Conservation (phyloP, 2,113 vertebrate species). For the Nansenia antarctica region DNA sequence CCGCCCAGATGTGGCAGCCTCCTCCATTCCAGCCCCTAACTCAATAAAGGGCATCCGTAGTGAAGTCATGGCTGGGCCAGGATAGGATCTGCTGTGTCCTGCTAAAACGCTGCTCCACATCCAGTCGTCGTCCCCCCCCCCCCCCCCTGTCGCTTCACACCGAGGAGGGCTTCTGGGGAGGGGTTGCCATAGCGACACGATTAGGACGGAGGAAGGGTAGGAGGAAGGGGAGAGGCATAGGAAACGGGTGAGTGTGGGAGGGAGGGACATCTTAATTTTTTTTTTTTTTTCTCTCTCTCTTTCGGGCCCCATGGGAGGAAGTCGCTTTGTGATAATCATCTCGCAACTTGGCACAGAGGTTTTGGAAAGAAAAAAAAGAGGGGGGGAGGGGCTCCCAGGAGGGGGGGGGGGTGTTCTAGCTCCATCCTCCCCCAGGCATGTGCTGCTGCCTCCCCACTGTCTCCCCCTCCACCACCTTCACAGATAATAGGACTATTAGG, state of each 20-base stretch:
- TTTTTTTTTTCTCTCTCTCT: too few relatives aligned
- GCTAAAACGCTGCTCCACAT: background rate
- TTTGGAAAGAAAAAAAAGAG: background rate
- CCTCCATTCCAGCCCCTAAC: conserved; percentile 18
- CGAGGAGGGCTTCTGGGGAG: conserved; percentile 12
- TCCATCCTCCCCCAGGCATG: background rate
- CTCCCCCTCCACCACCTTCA: background rate
- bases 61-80: background rate
- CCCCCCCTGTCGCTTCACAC: too few relatives aligned
- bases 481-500: background rate
- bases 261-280: conserved; percentile 10
- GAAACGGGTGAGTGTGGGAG: background rate
- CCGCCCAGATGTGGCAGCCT: conserved; percentile 14
- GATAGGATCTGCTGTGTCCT: background rate
- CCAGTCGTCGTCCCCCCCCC: conserved; percentile 1
- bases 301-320: conserved; percentile 17
- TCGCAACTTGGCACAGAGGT: conserved; percentile 28
- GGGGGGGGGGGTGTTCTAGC: conserved; percentile 6
- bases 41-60: background rate
- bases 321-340: conserved; percentile 39
- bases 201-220: too few relatives aligned
- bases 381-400: background rate
- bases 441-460: background rate
- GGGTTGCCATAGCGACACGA: conserved; percentile 29
- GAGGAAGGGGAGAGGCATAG: too few relatives aligned